A percentile compares a stretch with the other conserved stretches of the same genome.
Evolutionary conservation across 2,113 vertebrate genomes (phyloP).

Genomic region (Apodemus sylvaticus): DNA sequence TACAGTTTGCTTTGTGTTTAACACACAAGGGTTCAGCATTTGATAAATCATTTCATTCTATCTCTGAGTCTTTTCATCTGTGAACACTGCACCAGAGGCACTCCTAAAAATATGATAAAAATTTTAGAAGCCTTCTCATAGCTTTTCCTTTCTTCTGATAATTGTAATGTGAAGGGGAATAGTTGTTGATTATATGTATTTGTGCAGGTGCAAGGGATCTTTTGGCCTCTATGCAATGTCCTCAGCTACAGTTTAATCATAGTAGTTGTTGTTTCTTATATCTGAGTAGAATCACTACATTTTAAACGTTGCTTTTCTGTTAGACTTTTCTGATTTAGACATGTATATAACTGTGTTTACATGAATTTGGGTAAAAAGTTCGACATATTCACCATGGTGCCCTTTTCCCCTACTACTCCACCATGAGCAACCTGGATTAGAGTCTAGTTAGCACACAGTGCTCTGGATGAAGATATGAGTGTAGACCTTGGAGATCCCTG

Average conservation of each 20-base stretch:
- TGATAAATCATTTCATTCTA: background rate
- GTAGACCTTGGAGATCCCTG: background rate
- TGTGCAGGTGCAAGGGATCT: slow-evolving; percentile 7
- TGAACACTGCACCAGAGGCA: background rate
- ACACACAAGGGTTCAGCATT: background rate
- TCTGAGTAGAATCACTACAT: background rate
- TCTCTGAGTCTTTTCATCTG: background rate
- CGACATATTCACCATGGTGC: background rate
- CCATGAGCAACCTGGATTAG: background rate
- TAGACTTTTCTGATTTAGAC: background rate
- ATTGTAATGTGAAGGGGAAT: background rate
- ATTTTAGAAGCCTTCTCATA: background rate
- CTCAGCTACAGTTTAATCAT: background rate
- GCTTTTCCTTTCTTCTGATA: background rate
- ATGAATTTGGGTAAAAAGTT: background rate
- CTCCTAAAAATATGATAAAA: background rate
- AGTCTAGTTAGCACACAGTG: background rate
- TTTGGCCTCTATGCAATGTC: background rate
- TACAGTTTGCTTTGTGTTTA: background rate
- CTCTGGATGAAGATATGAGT: background rate
- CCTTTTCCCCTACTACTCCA: background rate
- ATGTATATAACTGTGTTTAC: background rate
- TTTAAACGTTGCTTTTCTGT: background rate
- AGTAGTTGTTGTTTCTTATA: background rate
- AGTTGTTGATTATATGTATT: background rate